Percentiles rank a stretch among this genome's conserved stretches.
Evolutionary conservation across 1,140 invertebrate genomes (phyloP).

Genomic region (Nilaparvata lugens): DNA sequence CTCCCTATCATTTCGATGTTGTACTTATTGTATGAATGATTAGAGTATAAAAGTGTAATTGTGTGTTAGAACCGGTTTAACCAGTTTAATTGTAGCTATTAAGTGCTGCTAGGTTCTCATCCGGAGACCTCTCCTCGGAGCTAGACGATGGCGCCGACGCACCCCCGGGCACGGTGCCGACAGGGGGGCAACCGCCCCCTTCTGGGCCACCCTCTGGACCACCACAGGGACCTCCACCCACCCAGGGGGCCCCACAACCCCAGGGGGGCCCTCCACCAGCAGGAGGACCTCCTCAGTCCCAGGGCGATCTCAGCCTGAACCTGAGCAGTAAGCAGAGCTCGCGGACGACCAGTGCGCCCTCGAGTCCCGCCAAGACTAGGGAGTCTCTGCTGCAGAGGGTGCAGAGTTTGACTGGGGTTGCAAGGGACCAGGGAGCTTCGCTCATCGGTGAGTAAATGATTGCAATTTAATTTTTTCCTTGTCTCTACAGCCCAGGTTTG

Average conservation of each 20-base stretch:
- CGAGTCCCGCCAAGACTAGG: slow-evolving; percentile 77
- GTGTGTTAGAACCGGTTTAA: too few species aligned
- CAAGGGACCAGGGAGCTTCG: slow-evolving; percentile 41
- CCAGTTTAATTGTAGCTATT: slow-evolving; percentile 6
- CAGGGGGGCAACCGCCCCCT: slow-evolving; percentile 38
- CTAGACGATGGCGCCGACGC: slow-evolving; percentile 81
- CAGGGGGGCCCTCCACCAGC: slow-evolving; percentile 22
- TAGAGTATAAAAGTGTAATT: too few species aligned
- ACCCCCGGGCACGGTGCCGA: slow-evolving; percentile 49
- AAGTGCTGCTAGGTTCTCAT: slow-evolving; percentile 65
- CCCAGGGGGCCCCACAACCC: slow-evolving; percentile 23
- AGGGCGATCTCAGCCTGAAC: slow-evolving; percentile 52
- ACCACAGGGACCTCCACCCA: slow-evolving; percentile 25
- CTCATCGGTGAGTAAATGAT: slow-evolving; percentile 39
- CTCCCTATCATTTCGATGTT: too few species aligned
- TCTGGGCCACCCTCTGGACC: slow-evolving; percentile 37
- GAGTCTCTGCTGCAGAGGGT: slow-evolving; percentile 76
- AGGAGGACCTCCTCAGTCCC: slow-evolving; percentile 26
- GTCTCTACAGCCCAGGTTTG: too few species aligned
- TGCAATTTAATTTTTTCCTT: too few species aligned
- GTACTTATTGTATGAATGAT: too few species aligned
- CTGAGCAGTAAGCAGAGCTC: slow-evolving; percentile 43
- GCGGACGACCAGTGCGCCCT: slow-evolving; percentile 74
- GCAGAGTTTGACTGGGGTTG: slow-evolving; percentile 64
- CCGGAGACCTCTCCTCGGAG: slow-evolving; percentile 82